phyloP scores from a whole-genome alignment of 1,140 invertebrate species.

The Pectinophora gossypiella region DNA sequence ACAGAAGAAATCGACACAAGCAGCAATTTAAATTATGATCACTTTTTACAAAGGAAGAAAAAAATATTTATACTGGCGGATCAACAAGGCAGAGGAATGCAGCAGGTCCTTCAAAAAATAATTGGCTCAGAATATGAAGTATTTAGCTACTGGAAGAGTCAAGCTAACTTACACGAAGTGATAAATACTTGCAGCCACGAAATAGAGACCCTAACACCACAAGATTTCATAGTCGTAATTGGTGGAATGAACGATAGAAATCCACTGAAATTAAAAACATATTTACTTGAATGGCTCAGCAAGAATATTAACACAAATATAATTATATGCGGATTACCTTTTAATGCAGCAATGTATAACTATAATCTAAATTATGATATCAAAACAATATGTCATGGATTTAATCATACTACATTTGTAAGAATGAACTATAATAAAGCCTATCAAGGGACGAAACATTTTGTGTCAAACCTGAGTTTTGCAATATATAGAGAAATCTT shows the following conservation, averaged over 20 bases:
- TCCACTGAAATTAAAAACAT: constrained; percentile 2
- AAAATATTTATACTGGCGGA: constrained; percentile 5
- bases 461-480: no score
- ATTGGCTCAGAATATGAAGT: constrained; percentile 1
- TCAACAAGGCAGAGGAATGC: constrained; percentile 4
- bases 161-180: not conserved
- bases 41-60: not conserved
- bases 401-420: no score
- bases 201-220: not conserved
- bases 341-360: not conserved
- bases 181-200: not conserved
- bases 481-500: no score
- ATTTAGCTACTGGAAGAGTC: constrained; percentile 5
- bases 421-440: no score
- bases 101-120: not conserved
- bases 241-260: constrained; percentile 6
- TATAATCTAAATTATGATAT: constrained; percentile 4
- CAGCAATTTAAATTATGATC: no score
- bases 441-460: no score
- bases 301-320: not conserved
- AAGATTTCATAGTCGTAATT: constrained; percentile 2
- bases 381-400: not conserved
- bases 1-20: no score
- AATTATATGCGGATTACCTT: constrained; percentile 4
- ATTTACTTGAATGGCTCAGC: constrained; percentile 1